Conservation (phyloP, 2,888 invertebrate species). For the Papilio gigon region DNA sequence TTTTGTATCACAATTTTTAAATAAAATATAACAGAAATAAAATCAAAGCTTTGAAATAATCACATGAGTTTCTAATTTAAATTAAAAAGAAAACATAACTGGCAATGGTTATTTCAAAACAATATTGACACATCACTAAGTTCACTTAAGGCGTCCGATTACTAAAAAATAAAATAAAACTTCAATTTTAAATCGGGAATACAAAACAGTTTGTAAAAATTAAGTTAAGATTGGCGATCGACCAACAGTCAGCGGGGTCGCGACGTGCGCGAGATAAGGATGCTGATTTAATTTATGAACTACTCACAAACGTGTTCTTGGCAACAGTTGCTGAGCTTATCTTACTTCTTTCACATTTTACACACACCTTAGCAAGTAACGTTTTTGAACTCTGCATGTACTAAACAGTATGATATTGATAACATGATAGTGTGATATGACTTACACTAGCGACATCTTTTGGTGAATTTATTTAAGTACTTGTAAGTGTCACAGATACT, state of each 20-base stretch:
- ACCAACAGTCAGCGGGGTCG: conserved; percentile 9
- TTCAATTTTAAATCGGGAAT: background rate
- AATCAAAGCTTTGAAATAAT: too few species aligned
- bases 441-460: background rate
- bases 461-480: background rate
- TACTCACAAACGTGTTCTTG: conserved; percentile 16
- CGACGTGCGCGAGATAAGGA: conserved; percentile 19
- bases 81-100: too few species aligned
- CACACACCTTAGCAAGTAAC: too few species aligned
- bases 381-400: too few species aligned
- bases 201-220: background rate
- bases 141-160: too few species aligned
- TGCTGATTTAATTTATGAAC: conserved; percentile 26
- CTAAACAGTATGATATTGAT: too few species aligned
- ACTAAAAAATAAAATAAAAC: background rate
- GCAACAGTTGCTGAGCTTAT: background rate
- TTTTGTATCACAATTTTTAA: too few species aligned
- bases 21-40: too few species aligned
- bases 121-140: too few species aligned
- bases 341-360: conserved; percentile 1
- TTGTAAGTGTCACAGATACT: background rate
- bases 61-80: too few species aligned
- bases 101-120: too few species aligned
- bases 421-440: background rate
- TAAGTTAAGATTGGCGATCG: conserved; percentile 24